phyloP scores from a whole-genome alignment of 2,113 vertebrate species.

The Petroica traversi region DNA sequence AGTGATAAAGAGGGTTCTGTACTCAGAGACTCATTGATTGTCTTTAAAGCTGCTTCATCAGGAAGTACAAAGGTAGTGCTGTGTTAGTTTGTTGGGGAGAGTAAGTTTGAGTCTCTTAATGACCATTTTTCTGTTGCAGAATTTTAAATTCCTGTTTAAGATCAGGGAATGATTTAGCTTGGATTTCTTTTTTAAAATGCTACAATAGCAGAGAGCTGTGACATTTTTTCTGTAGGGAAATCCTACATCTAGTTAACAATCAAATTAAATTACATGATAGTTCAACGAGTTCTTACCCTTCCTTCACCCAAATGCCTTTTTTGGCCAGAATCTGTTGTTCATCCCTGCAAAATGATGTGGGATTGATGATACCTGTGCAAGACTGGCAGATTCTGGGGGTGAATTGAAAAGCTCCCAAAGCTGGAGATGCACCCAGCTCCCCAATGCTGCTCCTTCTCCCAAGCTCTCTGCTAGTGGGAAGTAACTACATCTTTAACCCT shows the following conservation, averaged over 20 bases:
- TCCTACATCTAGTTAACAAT: not conserved
- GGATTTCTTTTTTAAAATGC: not conserved
- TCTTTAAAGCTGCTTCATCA: not conserved
- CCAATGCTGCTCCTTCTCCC: not conserved
- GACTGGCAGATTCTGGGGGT: not conserved
- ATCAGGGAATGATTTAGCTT: not conserved
- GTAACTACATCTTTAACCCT: not conserved
- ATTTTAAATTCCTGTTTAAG: not conserved
- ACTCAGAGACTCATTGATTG: not conserved
- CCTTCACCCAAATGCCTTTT: not conserved
- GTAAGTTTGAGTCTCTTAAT: not conserved
- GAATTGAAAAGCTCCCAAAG: not conserved
- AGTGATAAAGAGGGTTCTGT: not conserved
- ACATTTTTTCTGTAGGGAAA: not conserved
- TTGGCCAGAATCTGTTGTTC: not conserved
- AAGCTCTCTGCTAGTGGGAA: not conserved
- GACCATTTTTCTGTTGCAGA: not conserved
- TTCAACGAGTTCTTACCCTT: not conserved
- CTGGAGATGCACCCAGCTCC: not conserved
- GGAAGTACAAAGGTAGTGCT: not conserved
- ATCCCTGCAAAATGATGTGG: not conserved
- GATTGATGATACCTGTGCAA: not conserved
- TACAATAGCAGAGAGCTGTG: not conserved
- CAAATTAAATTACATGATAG: not conserved
- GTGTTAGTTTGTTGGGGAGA: not conserved